A percentile compares a stretch with the other conserved stretches of the same genome.
Evolutionary conservation across 2,888 invertebrate species (phyloP).

Genomic region (Augochlorella aurata): DNA sequence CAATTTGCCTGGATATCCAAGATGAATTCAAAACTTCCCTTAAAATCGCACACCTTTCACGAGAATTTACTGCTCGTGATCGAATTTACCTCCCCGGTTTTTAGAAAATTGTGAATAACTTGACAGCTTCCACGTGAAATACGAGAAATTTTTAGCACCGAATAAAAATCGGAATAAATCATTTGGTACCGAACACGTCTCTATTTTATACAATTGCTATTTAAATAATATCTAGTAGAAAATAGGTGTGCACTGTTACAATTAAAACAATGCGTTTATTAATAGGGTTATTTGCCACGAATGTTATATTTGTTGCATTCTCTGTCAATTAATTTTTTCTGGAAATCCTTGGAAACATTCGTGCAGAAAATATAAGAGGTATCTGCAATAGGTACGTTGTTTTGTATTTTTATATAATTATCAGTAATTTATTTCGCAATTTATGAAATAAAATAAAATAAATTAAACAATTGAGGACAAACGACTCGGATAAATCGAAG

Average conservation of each 20-base stretch:
- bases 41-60: neutral
- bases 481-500: too few species aligned
- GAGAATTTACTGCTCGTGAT: neutral
- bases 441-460: too few species aligned
- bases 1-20: neutral
- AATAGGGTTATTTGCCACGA: neutral
- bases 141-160: neutral
- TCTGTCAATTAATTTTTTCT: neutral
- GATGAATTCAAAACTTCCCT: neutral
- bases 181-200: neutral
- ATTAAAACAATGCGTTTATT: neutral
- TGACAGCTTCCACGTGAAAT: neutral
- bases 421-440: too few species aligned
- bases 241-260: neutral
- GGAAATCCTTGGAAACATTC: neutral
- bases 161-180: neutral
- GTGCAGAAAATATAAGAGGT: neutral
- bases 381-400: neutral
- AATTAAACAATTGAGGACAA: too few species aligned
- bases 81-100: neutral
- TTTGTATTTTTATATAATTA: too few species aligned
- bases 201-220: neutral
- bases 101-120: neutral
- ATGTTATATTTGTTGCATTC: neutral
- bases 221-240: neutral